Evolutionary conservation across 1,140 invertebrate genomes (phyloP), one percentile per base, ranked within the genome.

Genomic region (Araneus ventricosus): DNA sequence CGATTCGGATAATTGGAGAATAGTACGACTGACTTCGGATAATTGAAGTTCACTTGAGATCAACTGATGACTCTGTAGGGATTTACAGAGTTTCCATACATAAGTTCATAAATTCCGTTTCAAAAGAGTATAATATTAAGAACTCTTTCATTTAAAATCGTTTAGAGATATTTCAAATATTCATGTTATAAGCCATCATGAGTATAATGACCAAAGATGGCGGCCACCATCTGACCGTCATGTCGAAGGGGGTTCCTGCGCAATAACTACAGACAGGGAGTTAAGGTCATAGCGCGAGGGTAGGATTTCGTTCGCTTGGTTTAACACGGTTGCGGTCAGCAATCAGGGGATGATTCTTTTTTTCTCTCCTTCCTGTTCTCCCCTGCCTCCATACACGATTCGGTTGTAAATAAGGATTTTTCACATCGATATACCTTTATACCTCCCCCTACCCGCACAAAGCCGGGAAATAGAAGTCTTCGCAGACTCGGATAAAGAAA

Each of bases 251-350:
- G 45, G 45, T 52, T 22, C 24, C 80, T 52, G 20, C 37, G 52
- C 59, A 45, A 67, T 91, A 91, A 91, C 80, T 52, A 27, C 67
- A 90, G 41, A 61, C 20, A 37, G 70, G 34, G 88, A 89, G 88
- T 89, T 89, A 57, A 57, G 88, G 70, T 88, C 86, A 88, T 70
- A 27, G 34, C 27, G 52, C 22, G 37, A 27, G 30, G 37, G 87
- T 22, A 52, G 85, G 91, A 93, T 93, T 88, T 80, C 63, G 84
- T 79, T 39, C 85, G 91, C 84, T 93, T 88, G 91, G 85, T 93
- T 93, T 93, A 93, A 93, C 91, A 59, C 84, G 80, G 91, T 93
- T 93, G 91, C 63, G 91, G 91, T 93, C 91, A 93, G 63, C 85
- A 93, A 93, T 93, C 91, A 88, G 41, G 80, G 63, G 27, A 41